Percentiles rank a stretch among this genome's conserved stretches.
Evolutionary conservation across 2,797 vertebrate genomes (phyloP).

Genomic region (Gallinago solitaria): DNA sequence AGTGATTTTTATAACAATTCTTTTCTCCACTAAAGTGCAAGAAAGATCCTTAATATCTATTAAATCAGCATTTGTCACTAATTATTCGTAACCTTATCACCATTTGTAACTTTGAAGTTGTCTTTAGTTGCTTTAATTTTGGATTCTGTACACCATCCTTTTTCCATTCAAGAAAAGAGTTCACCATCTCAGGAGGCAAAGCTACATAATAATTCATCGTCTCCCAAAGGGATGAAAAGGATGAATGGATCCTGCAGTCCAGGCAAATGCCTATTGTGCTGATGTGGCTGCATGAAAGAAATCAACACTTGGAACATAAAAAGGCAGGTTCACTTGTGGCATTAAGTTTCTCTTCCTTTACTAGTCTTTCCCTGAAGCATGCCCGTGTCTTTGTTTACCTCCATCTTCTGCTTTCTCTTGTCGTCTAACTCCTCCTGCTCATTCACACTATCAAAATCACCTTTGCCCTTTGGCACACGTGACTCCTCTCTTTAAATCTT

Average conservation of each 20-base stretch:
- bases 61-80: neutral
- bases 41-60: neutral
- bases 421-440: neutral
- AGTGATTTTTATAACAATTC: neutral
- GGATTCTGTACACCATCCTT: neutral
- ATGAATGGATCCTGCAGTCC: neutral
- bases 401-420: neutral
- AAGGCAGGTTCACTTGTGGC: neutral
- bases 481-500: neutral
- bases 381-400: neutral
- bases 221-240: neutral
- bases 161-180: neutral
- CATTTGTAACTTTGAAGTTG: neutral
- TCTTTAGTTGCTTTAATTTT: neutral
- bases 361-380: neutral
- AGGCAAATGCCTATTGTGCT: neutral
- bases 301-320: neutral
- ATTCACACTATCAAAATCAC: neutral
- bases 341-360: neutral
- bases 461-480: neutral
- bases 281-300: neutral
- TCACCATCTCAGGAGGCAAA: neutral
- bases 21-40: neutral
- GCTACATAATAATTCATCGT: neutral
- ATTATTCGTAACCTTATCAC: neutral